Evolutionary conservation across 2,113 vertebrate genomes (phyloP).

Genomic region (Fulmarus glacialis): DNA sequence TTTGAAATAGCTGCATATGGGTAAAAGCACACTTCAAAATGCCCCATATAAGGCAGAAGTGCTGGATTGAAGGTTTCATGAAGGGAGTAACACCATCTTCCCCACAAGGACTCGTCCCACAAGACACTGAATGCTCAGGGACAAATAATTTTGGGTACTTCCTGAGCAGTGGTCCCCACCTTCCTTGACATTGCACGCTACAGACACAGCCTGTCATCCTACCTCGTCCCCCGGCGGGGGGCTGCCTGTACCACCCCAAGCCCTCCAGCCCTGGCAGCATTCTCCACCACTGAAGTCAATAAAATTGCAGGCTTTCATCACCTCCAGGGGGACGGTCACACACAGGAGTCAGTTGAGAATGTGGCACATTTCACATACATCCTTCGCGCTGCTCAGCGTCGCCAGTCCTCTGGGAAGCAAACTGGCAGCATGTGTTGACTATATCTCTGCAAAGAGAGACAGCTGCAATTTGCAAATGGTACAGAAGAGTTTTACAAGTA

Average conservation of each 20-base stretch:
- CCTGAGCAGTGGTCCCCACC: not conserved
- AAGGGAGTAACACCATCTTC: fast-evolving
- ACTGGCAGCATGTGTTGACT: not conserved
- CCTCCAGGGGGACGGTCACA: not conserved
- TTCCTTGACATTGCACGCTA: not conserved
- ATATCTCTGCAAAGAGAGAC: not conserved
- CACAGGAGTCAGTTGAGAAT: not conserved
- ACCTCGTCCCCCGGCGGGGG: fast-evolving
- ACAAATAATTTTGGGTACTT: not conserved
- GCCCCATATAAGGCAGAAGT: not conserved
- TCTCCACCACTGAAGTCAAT: not conserved
- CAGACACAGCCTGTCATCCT: fast-evolving
- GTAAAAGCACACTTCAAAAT: not conserved
- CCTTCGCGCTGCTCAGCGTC: fast-evolving
- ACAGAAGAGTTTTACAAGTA: constrained; percentile 1
- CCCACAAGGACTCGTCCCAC: not conserved
- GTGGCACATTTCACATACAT: not conserved
- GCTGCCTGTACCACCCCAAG: fast-evolving
- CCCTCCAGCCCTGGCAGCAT: not conserved
- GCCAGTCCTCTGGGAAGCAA: fast-evolving
- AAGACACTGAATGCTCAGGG: not conserved
- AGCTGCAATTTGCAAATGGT: constrained; percentile 34
- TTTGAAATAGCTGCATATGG: not conserved
- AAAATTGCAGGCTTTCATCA: not conserved
- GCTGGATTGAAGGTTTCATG: not conserved